Evolutionary conservation across 1,140 invertebrate genomes (phyloP), one percentile per base, ranked within the genome.

Genomic region (Atta texana): DNA sequence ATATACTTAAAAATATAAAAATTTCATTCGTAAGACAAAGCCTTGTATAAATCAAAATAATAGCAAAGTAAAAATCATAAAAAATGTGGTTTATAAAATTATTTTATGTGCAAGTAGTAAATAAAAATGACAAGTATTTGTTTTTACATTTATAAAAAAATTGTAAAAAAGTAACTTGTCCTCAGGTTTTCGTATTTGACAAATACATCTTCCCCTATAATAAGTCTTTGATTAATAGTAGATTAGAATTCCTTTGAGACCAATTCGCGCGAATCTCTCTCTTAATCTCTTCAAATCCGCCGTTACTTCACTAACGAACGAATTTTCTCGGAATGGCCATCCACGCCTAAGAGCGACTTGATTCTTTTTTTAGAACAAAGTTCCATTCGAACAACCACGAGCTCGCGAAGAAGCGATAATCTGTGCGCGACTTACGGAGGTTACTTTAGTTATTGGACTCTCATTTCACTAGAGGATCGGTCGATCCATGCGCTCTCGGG

Each of bases 361-460:
- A 71, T 71, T 81, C 69, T 84, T 61, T 84, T 84, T 84, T 61
- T 75, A 44, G 71, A 81, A 63, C 82, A 64, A 76, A 87, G 69
- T 82, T 90, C 71, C 84, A 89, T 63, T 76, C 66, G 64, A 55
- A 87, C 31, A 75, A n/a, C 87, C 66, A 71, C 57, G 75, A 87
- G 63, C 57, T 57, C 49, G 34, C 51, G 28, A 55, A 75, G 89
- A 87, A 51, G 76, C 88, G 88, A 89, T 90, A 90, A 90, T 90
- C 88, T 80, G 69, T 44, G 81, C 78, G 80, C 88, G 88, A 55
- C 75, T 89, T 89, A 75, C 88, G 53, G 57, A 71, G 85, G 90
- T 91, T 90, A 89, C 86, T 87, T 91, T 90, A 87, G 85, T 87
- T 91, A 89, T 91, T 91, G 87, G 80, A 90, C 89, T 87, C 89